Evolutionary conservation across 2,797 vertebrate genomes (phyloP), one percentile per base, ranked within the genome.

Genomic region (Rhabdophis nuchalis): DNA sequence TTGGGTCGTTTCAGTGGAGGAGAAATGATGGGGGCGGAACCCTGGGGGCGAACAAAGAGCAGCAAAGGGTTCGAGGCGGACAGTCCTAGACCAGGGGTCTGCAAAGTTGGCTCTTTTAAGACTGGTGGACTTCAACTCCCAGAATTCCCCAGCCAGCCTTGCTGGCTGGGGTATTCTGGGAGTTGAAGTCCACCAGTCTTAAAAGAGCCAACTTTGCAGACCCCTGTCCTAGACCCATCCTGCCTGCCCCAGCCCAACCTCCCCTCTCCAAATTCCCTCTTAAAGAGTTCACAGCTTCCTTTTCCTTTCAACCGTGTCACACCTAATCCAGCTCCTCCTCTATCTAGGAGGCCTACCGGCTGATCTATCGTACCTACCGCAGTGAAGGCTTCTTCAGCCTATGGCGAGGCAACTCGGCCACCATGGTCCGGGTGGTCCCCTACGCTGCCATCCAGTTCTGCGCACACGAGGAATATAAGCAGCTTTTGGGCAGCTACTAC

Each of bases 401-500:
- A 88, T 99, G 99, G 99, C 97, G 99, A 7, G 99, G 99, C 0
- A 99, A 99, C 96, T 99, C 99, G 0, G 99, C 99, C 97, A 99
- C 99, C 93, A 99, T 99, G 99, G 99, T 99, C 68, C 98, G 99
- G 0, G 99, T 99, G 85, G 97, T 99, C 91, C 99, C 99, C 0
- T 99, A 99, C 0, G 99, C 99, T 1, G 99, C 99, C 97, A 99
- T 99, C 95, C 99, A 99, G 98, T 99, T 99, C 97, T 99, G 98
- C 27, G 98, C 99, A 0, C 99, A 99, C 0, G 99, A 99, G 94
- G 98, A 99, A 96, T 99, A 99, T 98, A 99, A 99, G 95, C 96
- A 95, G 54, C 94, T 98, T 91, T 97, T 99, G 95, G 99, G 99
- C 61, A 96, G 94, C 23, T 98, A 98, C 97, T 99, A 98, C 0